phyloP scores from a whole-genome alignment of 2,113 vertebrate species.

The Indicator maculatus region DNA sequence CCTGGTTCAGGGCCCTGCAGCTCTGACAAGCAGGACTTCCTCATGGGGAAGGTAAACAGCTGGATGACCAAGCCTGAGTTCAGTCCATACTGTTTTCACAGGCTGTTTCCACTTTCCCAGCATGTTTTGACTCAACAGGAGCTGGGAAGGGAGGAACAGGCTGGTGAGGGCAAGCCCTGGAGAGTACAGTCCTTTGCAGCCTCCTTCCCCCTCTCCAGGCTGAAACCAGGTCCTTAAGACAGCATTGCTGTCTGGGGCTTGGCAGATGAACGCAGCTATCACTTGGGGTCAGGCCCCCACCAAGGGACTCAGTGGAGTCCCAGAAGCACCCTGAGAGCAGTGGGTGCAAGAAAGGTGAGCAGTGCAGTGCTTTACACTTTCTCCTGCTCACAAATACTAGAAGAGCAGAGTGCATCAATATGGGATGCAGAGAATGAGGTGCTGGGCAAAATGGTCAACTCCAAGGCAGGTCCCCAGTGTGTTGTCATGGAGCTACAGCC shows the following conservation, averaged over 20 bases:
- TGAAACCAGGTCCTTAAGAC: not conserved
- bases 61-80: not conserved
- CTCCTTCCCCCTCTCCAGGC: not conserved
- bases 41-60: not conserved
- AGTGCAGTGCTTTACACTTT: not conserved
- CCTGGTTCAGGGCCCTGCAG: not conserved
- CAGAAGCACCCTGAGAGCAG: rapidly evolving
- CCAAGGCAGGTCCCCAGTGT: not conserved
- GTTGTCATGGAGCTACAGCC: not conserved
- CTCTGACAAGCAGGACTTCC: not conserved
- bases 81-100: not conserved
- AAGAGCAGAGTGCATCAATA: not conserved
- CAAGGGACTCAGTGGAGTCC: rapidly evolving
- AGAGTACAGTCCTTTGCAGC: not conserved
- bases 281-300: not conserved
- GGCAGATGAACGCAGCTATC: not conserved
- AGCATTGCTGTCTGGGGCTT: not conserved
- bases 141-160: not conserved
- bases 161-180: not conserved
- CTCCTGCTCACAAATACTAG: not conserved
- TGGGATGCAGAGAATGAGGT: rapidly evolving
- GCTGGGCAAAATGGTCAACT: not conserved
- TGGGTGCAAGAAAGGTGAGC: not conserved
- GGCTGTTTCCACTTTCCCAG: not conserved
- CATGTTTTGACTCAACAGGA: not conserved